Percentiles rank a stretch among this genome's conserved stretches.
Evolutionary conservation across 2,797 vertebrate species (phyloP).

Genomic region (Champsocephalus esox): DNA sequence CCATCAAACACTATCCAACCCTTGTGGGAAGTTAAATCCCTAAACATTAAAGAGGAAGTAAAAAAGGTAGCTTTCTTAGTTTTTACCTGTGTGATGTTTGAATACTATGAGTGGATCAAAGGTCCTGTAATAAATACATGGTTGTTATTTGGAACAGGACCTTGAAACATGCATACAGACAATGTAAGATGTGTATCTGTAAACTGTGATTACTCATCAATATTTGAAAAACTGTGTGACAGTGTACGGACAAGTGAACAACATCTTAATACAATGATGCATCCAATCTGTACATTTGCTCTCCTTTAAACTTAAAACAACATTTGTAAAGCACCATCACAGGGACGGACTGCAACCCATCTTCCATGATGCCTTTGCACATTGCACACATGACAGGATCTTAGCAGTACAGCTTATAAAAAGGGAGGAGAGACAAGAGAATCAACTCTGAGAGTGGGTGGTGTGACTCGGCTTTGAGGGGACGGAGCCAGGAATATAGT

Average conservation of each 20-base stretch:
- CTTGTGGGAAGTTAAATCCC: background rate
- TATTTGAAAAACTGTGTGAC: slow-evolving; percentile 21
- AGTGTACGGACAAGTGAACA: slow-evolving; percentile 15
- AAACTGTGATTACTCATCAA: slow-evolving; percentile 14
- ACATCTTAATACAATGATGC: slow-evolving; percentile 36
- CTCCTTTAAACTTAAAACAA: slow-evolving; percentile 21
- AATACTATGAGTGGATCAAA: background rate
- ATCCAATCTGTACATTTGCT: slow-evolving; percentile 17
- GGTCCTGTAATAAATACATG: background rate
- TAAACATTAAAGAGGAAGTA: background rate
- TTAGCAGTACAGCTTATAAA: slow-evolving; percentile 52
- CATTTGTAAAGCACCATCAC: slow-evolving; percentile 39
- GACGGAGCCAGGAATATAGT: slow-evolving; percentile 45
- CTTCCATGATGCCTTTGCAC: slow-evolving; percentile 37
- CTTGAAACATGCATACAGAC: background rate
- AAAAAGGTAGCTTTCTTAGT: background rate
- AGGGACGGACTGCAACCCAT: slow-evolving; percentile 22
- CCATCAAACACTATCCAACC: background rate
- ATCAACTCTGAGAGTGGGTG: slow-evolving; percentile 53
- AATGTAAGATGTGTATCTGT: background rate
- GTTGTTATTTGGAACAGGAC: background rate
- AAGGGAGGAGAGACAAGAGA: slow-evolving; percentile 52
- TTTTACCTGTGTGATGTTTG: background rate
- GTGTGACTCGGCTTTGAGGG: slow-evolving; percentile 54
- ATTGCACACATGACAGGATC: slow-evolving; percentile 57